phyloP scores from a whole-genome alignment of 2,113 vertebrate species.

The Desmodus rotundus region DNA sequence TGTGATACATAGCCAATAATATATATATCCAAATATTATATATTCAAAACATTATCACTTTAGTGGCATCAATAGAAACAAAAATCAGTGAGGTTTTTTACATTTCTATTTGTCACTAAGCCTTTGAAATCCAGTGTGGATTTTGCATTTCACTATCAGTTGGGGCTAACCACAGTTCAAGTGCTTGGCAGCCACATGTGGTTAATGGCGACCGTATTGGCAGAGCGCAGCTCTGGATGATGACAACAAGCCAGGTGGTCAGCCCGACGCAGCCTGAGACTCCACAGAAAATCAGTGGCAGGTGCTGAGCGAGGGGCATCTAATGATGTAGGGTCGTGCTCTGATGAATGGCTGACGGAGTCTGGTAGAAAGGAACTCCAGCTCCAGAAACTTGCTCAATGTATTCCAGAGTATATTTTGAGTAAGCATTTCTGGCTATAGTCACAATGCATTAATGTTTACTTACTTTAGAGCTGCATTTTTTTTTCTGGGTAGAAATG shows the following conservation, averaged over 20 bases:
- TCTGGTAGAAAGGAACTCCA: neutral
- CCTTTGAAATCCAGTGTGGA: neutral
- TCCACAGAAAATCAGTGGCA: neutral
- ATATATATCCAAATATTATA: neutral
- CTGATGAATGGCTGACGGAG: neutral
- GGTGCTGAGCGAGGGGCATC: neutral
- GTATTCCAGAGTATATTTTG: neutral
- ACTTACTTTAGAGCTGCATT: neutral
- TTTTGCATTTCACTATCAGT: neutral
- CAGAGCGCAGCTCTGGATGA: neutral
- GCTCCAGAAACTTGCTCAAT: neutral
- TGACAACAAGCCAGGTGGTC: neutral
- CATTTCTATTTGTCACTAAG: neutral
- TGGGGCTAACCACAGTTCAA: neutral
- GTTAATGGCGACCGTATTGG: neutral
- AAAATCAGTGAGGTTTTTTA: neutral
- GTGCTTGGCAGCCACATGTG: neutral
- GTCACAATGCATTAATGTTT: neutral
- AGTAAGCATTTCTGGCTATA: neutral
- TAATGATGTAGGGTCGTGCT: neutral
- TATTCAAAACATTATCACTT: neutral
- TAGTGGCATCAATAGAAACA: neutral
- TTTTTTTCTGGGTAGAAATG: neutral
- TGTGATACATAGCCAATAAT: neutral
- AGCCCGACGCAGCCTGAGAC: accelerated